Evolutionary conservation across 2,888 invertebrate genomes (phyloP), one percentile per base, ranked within the genome.

Genomic region (Lasioglossum marginatum): DNA sequence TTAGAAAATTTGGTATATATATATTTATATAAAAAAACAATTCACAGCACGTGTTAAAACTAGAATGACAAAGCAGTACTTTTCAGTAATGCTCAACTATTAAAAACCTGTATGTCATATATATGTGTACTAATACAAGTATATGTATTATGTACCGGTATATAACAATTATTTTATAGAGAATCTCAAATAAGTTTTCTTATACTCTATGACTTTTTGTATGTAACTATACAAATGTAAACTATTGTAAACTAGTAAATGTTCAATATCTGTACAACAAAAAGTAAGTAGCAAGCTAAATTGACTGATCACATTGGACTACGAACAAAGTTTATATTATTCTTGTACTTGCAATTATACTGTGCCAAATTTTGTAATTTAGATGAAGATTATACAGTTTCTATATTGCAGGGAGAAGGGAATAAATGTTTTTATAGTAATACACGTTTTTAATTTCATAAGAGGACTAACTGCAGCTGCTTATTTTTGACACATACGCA

Each of bases 291-390:
- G 27, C 52, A 79, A 80, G 48, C 34, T 52, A 70, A 82, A 77
- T 80, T 74, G 79, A 79, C 74, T 86, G 75, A 88, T 75, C 43
- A 57, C 31, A 45, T 70, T 81, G 57, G 66, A 83, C 12, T 72
- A 79, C n/a, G 57, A 77, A 14, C 34, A 70, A 52, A 63, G 73
- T n/a, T 45, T 68, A 48, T 45, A 72, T 70, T 76, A 72, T 77
- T 79, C 76, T 77, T 83, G 10, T 86, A 77, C 77, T 82, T 79
- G 40, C 48, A 27, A 60, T 31, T 76, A 5, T 84, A 80, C 43
- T 81, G 90, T 89, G 89, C 90, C 89, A 89, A 89, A 89, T 87
- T 83, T 89, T 45, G 66, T 43, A 74, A 74, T 48, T 40, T 60
- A 72, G 34, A 77, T 66, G 16, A 8, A 60, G 48, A 34, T 72